Conservation (phyloP, 2,888 invertebrate genomes). For the Apodemia mormo region DNA sequence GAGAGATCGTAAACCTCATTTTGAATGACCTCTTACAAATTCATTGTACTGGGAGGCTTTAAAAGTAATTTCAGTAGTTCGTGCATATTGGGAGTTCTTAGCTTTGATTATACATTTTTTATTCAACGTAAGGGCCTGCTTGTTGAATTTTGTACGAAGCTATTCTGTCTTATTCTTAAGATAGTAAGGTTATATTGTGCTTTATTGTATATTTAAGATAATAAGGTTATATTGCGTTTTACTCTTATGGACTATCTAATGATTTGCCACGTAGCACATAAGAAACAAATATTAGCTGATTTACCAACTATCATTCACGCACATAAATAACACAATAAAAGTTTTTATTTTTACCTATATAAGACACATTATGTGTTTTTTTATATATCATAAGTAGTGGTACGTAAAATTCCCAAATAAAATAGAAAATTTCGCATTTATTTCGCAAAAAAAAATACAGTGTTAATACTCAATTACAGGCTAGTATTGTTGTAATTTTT, state of each 20-base stretch:
- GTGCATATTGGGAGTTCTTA: constrained; percentile 10
- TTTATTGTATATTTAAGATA: neutral
- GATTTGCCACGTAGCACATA: neutral
- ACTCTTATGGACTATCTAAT: neutral
- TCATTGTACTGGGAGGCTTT: constrained; percentile 10
- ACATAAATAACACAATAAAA: too few relatives aligned
- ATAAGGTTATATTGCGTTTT: neutral
- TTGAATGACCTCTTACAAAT: constrained; percentile 16
- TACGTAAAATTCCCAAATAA: too few relatives aligned
- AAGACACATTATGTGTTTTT: too few relatives aligned
- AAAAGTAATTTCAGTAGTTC: constrained; percentile 14
- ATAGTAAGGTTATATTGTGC: neutral
- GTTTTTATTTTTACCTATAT: too few relatives aligned
- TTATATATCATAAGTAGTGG: too few relatives aligned
- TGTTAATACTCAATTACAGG: too few relatives aligned
- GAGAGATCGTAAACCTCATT: neutral
- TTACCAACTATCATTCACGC: too few relatives aligned
- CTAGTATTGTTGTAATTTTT: too few relatives aligned
- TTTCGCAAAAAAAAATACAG: too few relatives aligned
- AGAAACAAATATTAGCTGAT: neutral
- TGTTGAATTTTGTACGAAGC: neutral
- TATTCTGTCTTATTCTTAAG: neutral
- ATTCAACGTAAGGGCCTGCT: neutral
- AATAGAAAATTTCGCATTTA: too few relatives aligned
- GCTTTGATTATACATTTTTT: constrained; percentile 16